A percentile compares a stretch with the other conserved stretches of the same genome.
Evolutionary conservation across 2,113 vertebrate genomes (phyloP).

Genomic region (Zosterops japonicus): DNA sequence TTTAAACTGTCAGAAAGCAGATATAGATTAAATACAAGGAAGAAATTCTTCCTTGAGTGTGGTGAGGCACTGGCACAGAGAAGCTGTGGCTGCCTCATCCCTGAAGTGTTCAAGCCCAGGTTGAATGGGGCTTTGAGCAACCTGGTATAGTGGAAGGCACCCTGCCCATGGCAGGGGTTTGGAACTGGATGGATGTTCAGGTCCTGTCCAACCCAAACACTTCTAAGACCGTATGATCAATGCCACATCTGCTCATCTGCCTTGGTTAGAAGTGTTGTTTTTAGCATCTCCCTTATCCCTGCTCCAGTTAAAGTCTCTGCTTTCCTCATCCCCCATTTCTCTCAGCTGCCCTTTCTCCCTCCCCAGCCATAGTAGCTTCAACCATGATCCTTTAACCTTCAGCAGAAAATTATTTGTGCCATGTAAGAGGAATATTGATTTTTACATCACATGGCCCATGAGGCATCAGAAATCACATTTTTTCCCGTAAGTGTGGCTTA

Average conservation of each 20-base stretch:
- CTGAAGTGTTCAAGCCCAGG: neutral
- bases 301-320: neutral
- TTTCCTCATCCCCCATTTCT: neutral
- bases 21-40: neutral
- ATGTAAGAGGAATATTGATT: slow-evolving; percentile 15
- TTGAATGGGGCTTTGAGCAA: neutral
- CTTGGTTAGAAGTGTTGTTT: neutral
- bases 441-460: neutral
- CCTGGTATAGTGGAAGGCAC: neutral
- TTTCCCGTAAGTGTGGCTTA: neutral
- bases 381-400: neutral
- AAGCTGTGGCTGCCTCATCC: neutral
- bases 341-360: neutral
- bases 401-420: neutral
- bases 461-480: neutral
- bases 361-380: neutral
- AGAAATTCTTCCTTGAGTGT: neutral
- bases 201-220: neutral
- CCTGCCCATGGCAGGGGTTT: neutral
- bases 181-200: neutral
- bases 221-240: accelerated
- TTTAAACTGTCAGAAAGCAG: neutral
- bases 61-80: neutral
- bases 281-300: neutral
- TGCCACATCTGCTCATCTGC: neutral